A percentile compares a stretch with the other conserved stretches of the same genome.
Conservation (phyloP, 2,888 invertebrate genomes). For the Drosophila multiciliata region DNA sequence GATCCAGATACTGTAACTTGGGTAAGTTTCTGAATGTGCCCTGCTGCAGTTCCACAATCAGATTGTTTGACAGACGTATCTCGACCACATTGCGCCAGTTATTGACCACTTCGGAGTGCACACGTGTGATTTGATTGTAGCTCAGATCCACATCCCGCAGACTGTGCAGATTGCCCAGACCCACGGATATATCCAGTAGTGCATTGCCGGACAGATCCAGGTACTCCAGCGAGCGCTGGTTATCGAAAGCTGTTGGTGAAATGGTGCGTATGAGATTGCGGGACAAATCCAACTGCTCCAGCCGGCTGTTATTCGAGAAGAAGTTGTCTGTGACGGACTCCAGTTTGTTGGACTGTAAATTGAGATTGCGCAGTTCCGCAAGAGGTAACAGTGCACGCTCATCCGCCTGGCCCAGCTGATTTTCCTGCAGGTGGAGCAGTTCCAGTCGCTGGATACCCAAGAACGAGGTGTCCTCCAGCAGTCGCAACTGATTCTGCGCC, state of each 20-base stretch:
- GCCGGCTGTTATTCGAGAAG: constrained; percentile 88
- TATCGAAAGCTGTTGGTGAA: constrained; percentile 87
- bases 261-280: constrained; percentile 90
- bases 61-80: constrained; percentile 91
- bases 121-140: constrained; percentile 90
- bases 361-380: constrained; percentile 88
- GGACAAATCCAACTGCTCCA: constrained; percentile 90
- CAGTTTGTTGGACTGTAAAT: constrained; percentile 91
- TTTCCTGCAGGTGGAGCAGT: constrained; percentile 90
- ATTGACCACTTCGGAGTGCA: constrained; percentile 89
- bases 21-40: constrained; percentile 90
- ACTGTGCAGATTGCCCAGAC: constrained; percentile 89
- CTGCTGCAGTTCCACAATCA: constrained; percentile 89
- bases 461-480: constrained; percentile 89
- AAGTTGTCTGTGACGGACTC: constrained; percentile 89
- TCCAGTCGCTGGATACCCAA: constrained; percentile 90
- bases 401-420: constrained; percentile 89
- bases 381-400: constrained; percentile 88
- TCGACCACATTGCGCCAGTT: constrained; percentile 89
- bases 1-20: constrained; percentile 90
- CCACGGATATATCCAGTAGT: constrained; percentile 89
- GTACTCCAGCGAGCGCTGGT: constrained; percentile 89
- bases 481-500: constrained; percentile 90
- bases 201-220: constrained; percentile 92
- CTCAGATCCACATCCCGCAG: constrained; percentile 91